Evolutionary conservation across 2,113 vertebrate genomes (phyloP), one percentile per base, ranked within the genome.

Genomic region (Stomatorhinus ivindoensis): DNA sequence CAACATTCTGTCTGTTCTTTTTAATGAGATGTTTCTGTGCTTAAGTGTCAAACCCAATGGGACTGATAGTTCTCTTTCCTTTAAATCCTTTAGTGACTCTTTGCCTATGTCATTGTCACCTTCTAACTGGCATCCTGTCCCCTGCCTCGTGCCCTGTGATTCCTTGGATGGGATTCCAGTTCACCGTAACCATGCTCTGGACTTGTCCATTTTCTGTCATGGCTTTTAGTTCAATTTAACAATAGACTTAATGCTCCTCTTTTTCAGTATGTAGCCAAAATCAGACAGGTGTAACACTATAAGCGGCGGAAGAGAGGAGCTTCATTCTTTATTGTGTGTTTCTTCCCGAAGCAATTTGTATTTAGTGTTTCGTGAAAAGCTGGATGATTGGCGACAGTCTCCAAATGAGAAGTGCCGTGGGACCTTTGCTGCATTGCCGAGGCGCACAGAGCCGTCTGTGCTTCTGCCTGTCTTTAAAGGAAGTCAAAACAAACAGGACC

Each of bases 401-500:
- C 90, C 92, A 91, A 90, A 44, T 91, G 93, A 94, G 93, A 69
- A 95, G 91, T 90, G 92, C 92, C 94, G 93, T 89, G 94, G 94
- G 95, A 94, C 89, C 92, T 91, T 90, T 93, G 93, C 92, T 93
- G 80, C 90, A 83, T 93, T 91, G 93, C 93, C 93, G 92, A 95
- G 94, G 94, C 91, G 90, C 94, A 92, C 88, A 65, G 91, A 90
- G 88, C 82, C 92, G 61, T 50, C 88, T 92, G 88, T 39, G 86
- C 86, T 91, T 88, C 91, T 90, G 83, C 92, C 89, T 0, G 24
- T 90, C 90, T 91, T 91, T 91, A 90, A 91, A 93, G 93, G 90
- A 85, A 93, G 93, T 90, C 92, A 92, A 93, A 93, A 93, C 93
- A 92, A 46, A 89, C 42, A 46, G 90, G 90, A 91, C 89, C 84